A percentile compares a stretch with the other conserved stretches of the same genome.
Conservation (phyloP, 1,140 invertebrate genomes). For the Oryzaephilus surinamensis region DNA sequence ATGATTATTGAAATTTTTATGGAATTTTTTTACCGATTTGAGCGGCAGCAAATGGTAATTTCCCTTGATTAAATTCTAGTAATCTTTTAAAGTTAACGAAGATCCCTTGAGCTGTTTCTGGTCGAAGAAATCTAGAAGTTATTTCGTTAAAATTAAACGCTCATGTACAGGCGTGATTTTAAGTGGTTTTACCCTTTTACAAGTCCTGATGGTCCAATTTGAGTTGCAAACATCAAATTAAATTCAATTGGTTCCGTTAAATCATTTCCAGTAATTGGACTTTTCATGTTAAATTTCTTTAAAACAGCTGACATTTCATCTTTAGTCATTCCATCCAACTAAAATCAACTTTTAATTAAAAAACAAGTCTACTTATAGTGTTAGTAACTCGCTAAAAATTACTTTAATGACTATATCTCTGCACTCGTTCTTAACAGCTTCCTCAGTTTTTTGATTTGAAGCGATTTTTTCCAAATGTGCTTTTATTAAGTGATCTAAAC, state of each 20-base stretch:
- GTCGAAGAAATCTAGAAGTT: conserved; percentile 72
- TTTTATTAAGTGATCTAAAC: conserved; percentile 98
- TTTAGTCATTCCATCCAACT: conserved; percentile 79
- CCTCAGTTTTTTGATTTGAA: conserved; percentile 70
- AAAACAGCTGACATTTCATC: conserved; percentile 80
- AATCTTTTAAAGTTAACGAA: conserved; percentile 98
- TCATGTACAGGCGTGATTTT: no score
- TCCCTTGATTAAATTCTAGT: conserved; percentile 94
- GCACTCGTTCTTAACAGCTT: conserved; percentile 63
- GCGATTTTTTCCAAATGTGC: conserved; percentile 84
- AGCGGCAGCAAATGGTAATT: conserved; percentile 94
- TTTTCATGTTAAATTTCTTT: conserved; percentile 85
- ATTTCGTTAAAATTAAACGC: not conserved
- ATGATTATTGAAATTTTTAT: not conserved
- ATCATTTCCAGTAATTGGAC: conserved; percentile 89
- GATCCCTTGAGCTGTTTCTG: conserved; percentile 98
- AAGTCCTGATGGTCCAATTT: conserved; percentile 91
- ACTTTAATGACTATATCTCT: conserved; percentile 69
- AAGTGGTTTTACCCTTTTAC: conserved; percentile 61
- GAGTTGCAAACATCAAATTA: conserved; percentile 97
- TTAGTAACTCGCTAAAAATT: not conserved
- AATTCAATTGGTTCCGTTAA: conserved; percentile 93
- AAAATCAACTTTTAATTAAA: conserved; percentile 11
- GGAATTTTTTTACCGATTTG: conserved; percentile 66
- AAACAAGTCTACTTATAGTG: conserved; percentile 7